Conservation (phyloP, 2,888 invertebrate species). For the Apodemia mormo region DNA sequence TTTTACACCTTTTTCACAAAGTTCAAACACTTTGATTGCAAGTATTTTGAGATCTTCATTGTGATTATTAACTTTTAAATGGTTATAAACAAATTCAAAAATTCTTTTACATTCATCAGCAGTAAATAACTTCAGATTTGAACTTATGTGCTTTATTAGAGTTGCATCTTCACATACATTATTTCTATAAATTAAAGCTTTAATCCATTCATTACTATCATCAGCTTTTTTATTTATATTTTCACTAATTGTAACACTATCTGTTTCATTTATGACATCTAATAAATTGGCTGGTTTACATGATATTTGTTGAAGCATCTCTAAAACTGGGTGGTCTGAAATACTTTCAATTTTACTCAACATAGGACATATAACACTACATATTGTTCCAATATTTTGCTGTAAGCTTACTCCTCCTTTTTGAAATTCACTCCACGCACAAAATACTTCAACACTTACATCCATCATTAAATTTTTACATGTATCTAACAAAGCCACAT, state of each 20-base stretch:
- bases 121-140: slow-evolving; percentile 50
- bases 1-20: slow-evolving; percentile 49
- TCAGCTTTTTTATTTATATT: slow-evolving; percentile 50
- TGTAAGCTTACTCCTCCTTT: slow-evolving; percentile 62
- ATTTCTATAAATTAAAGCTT: slow-evolving; percentile 56
- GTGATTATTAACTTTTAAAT: slow-evolving; percentile 43
- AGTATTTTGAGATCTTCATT: slow-evolving; percentile 44
- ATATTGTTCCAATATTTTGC: slow-evolving; percentile 60
- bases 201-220: slow-evolving; percentile 55
- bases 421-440: slow-evolving; percentile 73
- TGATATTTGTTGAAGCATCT: slow-evolving; percentile 62
- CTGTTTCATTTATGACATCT: slow-evolving; percentile 56
- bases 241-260: slow-evolving; percentile 49
- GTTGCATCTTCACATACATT: slow-evolving; percentile 50
- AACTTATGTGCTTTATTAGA: slow-evolving; percentile 47
- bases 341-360: slow-evolving; percentile 45
- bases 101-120: slow-evolving; percentile 51
- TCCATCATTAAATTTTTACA: slow-evolving; percentile 63
- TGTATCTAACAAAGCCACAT: slow-evolving; percentile 53
- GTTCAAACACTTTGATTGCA: slow-evolving; percentile 53
- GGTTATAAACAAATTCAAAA: slow-evolving; percentile 46
- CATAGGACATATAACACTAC: slow-evolving; percentile 52
- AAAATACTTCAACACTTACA: slow-evolving; percentile 68
- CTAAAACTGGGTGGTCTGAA: slow-evolving; percentile 56
- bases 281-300: slow-evolving; percentile 57